Percentiles rank a stretch among this genome's conserved stretches.
These are phyloP conservation scores for Athene cunicularia DNA, from an alignment of 2,113 vertebrate genomes.

Conservation along the genomic window DNA sequence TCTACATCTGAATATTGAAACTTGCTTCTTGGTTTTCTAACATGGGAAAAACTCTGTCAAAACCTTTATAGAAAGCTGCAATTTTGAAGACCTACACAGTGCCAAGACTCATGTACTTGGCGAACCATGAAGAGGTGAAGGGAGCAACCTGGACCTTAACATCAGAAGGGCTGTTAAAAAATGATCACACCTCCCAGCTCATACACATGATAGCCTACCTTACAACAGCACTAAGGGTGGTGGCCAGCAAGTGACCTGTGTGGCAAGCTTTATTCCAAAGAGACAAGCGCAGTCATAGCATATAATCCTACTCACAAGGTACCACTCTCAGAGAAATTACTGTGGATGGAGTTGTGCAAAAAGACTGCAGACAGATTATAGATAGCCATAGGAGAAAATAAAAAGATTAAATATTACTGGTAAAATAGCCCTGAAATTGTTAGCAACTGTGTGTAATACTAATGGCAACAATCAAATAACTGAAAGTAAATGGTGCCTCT, in stretches of 20 bases:
- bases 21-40: not conserved
- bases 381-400: not conserved
- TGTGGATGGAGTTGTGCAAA: not conserved
- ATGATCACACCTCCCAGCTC: not conserved
- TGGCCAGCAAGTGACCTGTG: not conserved
- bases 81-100: not conserved
- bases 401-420: not conserved
- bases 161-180: not conserved
- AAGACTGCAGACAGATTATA: not conserved
- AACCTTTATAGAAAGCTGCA: not conserved
- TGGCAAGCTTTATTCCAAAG: not conserved
- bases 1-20: not conserved
- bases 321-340: not conserved
- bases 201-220: fast-evolving
- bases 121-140: not conserved
- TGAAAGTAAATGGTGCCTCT: not conserved
- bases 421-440: not conserved
- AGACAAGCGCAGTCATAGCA: not conserved
- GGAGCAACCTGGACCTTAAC: not conserved
- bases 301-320: not conserved
- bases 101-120: not conserved
- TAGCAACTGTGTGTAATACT: not conserved
- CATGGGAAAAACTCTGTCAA: not conserved
- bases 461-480: not conserved
- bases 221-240: not conserved